Evolutionary conservation across 92 coral and sea anemone genomes (phyloP), one percentile per base, ranked within the genome.

Genomic region (Paragorgia papillata): DNA sequence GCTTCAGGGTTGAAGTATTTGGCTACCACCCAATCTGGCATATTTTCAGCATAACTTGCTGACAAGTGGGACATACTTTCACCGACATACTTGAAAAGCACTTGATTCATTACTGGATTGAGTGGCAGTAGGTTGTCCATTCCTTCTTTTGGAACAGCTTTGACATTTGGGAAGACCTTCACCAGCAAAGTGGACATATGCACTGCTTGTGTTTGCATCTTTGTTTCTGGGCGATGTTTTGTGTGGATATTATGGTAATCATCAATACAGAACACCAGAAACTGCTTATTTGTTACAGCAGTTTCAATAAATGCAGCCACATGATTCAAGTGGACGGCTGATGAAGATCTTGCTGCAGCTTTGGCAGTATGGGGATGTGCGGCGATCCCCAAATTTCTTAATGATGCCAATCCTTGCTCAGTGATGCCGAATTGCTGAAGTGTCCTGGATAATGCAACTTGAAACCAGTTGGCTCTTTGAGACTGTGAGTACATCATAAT

Each of bases 11-110:
- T 61, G 28, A 69, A 69, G 55, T 69, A 69, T 6, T 69, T 49
- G 18, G 61, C 76, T 33, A 69, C 76, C 50, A 51, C 76, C 76
- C 76, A 69, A 55, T 69, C 60, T 26, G 76, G 61, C 76, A 51
- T 69, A 9, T 20, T 30, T 3, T 32, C 33, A 22, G 44, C 61
- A 48, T 69, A 69, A 37, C 57, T 48, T 67, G 25, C 22, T 18
- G 37, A 22, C 54, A 43, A 20, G 2, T 10, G 22, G 18, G 26
- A 10, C 44, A 31, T 35, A 32, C 33, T 32, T n/a, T 35, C 48
- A 10, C 25, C 1, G 0, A 66, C 14, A 43, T 39, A 25, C 30
- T 66, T 66, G 2, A 31, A 31, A 19, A 68, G 33, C n/a, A 19
- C 12, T 15, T 33, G n/a, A 22, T 1, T 51, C 0, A n/a, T 33